Conservation (phyloP, 2,888 invertebrate species). For the Patella ulyssiponensis region DNA sequence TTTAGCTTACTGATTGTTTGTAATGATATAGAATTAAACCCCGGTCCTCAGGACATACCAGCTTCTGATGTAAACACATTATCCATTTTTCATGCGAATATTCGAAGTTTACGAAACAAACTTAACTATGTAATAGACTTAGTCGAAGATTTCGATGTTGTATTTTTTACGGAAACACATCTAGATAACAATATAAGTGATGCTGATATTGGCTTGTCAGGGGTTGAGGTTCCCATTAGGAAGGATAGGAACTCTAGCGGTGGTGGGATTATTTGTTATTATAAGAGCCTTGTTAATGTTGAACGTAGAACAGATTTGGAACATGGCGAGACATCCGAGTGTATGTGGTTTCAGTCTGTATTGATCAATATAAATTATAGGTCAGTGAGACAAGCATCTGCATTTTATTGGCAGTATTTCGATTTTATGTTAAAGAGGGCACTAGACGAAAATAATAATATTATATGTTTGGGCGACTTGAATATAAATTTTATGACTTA, state of each 20-base stretch:
- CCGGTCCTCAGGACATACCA: neutral
- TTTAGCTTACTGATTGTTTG: neutral
- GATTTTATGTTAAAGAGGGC: no score
- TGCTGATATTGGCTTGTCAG: neutral
- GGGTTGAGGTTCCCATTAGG: neutral
- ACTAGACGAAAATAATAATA: no score
- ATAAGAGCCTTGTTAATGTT: no score
- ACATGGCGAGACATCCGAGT: no score
- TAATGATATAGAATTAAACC: neutral
- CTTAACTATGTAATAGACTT: neutral
- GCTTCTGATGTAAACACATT: neutral
- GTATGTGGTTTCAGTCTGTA: no score
- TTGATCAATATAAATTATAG: no score
- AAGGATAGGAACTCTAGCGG: neutral
- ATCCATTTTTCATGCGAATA: neutral
- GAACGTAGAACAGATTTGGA: no score
- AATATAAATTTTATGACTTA: no score
- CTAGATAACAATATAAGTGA: neutral
- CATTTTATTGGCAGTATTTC: no score
- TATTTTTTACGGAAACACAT: neutral
- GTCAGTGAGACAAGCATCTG: no score
- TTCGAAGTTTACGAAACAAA: neutral
- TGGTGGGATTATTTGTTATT: neutral
- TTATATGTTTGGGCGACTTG: no score
- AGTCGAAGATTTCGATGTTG: neutral